Evolutionary conservation across 1,140 invertebrate genomes (phyloP).

Genomic region (Chionoecetes opilio): DNA sequence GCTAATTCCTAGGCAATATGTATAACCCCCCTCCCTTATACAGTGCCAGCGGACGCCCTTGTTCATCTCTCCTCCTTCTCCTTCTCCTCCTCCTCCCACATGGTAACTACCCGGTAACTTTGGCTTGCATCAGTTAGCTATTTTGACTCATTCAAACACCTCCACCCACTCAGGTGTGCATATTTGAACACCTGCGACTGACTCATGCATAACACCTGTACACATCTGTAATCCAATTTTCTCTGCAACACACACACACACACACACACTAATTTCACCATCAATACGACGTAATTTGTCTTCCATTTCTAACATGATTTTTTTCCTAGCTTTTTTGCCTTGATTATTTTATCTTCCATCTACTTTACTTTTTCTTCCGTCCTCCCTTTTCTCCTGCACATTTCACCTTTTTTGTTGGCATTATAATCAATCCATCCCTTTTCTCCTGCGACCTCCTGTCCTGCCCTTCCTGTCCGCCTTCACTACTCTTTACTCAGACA

Average conservation of each 20-base stretch:
- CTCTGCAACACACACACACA: constrained; percentile 46
- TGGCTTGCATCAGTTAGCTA: neutral
- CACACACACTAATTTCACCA: neutral
- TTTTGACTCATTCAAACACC: neutral
- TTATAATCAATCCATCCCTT: neutral
- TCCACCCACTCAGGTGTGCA: neutral
- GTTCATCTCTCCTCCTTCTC: neutral
- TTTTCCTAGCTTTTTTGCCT: neutral
- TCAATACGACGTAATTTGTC: too few species aligned
- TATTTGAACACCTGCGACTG: neutral
- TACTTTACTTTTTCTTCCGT: neutral
- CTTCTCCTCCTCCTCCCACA: neutral
- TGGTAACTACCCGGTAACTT: neutral
- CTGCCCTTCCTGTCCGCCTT: neutral
- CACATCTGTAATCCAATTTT: neutral
- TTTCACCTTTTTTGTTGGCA: neutral
- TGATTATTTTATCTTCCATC: neutral
- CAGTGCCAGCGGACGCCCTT: too few species aligned
- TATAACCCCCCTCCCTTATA: too few species aligned
- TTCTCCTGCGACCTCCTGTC: neutral
- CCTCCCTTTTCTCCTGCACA: neutral
- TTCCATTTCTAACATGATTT: neutral
- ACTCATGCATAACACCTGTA: constrained; percentile 4
- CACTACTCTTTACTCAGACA: neutral
- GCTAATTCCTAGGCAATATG: too few species aligned